A percentile compares a stretch with the other conserved stretches of the same genome.
These are phyloP conservation scores for Hemichromis elongatus DNA, from an alignment of 2,113 vertebrate genomes.

Conservation along the genomic window DNA sequence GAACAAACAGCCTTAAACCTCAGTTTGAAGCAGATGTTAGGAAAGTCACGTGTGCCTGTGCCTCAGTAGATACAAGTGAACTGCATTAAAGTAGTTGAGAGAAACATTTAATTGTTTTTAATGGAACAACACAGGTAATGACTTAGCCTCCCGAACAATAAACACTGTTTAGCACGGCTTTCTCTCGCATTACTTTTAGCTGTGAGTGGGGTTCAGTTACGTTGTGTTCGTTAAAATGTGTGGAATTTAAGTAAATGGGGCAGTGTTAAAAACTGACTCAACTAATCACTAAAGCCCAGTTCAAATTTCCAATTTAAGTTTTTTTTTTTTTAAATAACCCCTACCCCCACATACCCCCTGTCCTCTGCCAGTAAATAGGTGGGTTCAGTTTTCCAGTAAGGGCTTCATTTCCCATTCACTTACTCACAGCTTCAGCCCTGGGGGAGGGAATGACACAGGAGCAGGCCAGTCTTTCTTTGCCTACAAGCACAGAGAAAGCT, in stretches of 20 bases:
- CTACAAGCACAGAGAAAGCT: not conserved
- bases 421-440: conserved; percentile 12
- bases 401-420: conserved; percentile 50
- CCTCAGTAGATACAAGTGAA: not conserved
- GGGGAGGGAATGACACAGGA: conserved; percentile 59
- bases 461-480: conserved; percentile 46
- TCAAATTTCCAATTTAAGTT: conserved; percentile 3
- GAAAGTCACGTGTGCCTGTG: not conserved
- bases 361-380: conserved; percentile 60
- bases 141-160: not conserved
- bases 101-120: no score
- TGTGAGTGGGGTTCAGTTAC: not conserved
- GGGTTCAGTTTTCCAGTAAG: conserved; percentile 63
- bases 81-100: not conserved
- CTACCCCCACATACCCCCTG: not conserved
- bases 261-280: not conserved
- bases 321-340: not conserved
- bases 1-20: not conserved
- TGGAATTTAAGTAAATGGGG: not conserved
- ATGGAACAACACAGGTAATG: not conserved
- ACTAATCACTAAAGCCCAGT: not conserved
- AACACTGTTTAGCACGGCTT: not conserved
- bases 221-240: not conserved
- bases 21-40: not conserved
- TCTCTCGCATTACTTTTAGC: not conserved